These are phyloP conservation scores for Dendrolimus pini DNA, from an alignment of 2,888 invertebrate species.

Conservation along the genomic window DNA sequence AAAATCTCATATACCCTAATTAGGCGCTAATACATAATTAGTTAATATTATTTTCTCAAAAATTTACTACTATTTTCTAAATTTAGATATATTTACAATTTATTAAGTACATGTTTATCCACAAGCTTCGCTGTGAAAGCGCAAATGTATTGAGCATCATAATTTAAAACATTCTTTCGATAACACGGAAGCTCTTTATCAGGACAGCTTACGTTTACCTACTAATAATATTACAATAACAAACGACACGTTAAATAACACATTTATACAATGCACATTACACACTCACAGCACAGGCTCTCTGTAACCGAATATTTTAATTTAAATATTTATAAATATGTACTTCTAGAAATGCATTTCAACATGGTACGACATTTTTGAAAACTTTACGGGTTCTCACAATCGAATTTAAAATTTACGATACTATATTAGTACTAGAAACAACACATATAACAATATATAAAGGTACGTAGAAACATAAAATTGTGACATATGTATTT, in stretches of 20 bases:
- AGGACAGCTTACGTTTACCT: conserved; percentile 33
- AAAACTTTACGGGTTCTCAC: conserved; percentile 35
- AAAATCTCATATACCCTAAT: conserved; percentile 71
- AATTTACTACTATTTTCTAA: conserved; percentile 62
- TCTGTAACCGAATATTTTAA: conserved; percentile 58
- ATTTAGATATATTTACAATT: conserved; percentile 70
- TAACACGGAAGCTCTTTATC: conserved; percentile 50
- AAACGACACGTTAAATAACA: conserved; percentile 69
- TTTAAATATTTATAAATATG: conserved; percentile 66
- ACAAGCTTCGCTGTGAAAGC: conserved; percentile 68
- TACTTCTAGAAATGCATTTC: conserved; percentile 71
- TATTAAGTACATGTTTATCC: conserved; percentile 44
- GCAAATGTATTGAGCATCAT: conserved; percentile 71
- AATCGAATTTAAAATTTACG: conserved; percentile 52
- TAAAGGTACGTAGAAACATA: conserved; percentile 54
- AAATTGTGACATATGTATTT: conserved; percentile 66
- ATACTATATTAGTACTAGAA: conserved; percentile 62
- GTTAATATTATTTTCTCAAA: conserved; percentile 49
- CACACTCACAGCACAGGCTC: conserved; percentile 65
- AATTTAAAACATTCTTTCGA: conserved; percentile 37
- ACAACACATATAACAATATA: conserved; percentile 69
- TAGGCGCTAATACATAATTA: conserved; percentile 66
- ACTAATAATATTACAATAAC: conserved; percentile 33
- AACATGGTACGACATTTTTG: conserved; percentile 70
- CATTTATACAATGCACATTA: conserved; percentile 61